Evolutionary conservation across 1,140 invertebrate species (phyloP).

Genomic region (Tenebrio molitor): DNA sequence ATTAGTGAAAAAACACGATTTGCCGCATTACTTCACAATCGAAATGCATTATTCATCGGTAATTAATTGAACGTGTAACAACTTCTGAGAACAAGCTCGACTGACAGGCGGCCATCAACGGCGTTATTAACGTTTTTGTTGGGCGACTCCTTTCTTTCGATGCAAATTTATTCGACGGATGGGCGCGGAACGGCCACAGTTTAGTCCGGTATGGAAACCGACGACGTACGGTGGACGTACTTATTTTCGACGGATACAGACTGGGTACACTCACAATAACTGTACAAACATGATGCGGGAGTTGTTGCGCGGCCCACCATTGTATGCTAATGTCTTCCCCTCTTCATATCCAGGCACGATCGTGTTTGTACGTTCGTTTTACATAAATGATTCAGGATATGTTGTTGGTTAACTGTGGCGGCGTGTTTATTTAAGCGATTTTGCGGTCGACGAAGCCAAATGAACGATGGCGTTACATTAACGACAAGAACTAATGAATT

Average conservation of each 20-base stretch:
- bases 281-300: slow-evolving; percentile 14
- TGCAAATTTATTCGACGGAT: slow-evolving; percentile 18
- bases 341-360: slow-evolving; percentile 28
- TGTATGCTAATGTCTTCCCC: slow-evolving; percentile 47
- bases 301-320: slow-evolving; percentile 41
- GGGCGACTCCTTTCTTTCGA: slow-evolving; percentile 29
- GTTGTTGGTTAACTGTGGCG: slow-evolving; percentile 49
- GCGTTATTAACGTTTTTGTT: slow-evolving; percentile 38
- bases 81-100: slow-evolving; percentile 32
- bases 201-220: too few relatives aligned
- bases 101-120: slow-evolving; percentile 30
- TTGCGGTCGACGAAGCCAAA: slow-evolving; percentile 35
- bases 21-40: slow-evolving; percentile 34
- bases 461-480: slow-evolving; percentile 41
- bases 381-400: slow-evolving; percentile 51
- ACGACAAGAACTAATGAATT: slow-evolving; percentile 31
- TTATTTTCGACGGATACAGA: too few relatives aligned
- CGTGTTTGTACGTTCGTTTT: slow-evolving; percentile 46
- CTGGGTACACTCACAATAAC: too few relatives aligned
- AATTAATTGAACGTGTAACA: slow-evolving; percentile 38
- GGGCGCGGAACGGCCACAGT: too few relatives aligned
- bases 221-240: too few relatives aligned
- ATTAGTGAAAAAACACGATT: slow-evolving; percentile 38
- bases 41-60: slow-evolving; percentile 37
- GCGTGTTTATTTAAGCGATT: slow-evolving; percentile 49